phyloP scores from a whole-genome alignment of 2,888 invertebrate genomes.

The Taenaris catops region DNA sequence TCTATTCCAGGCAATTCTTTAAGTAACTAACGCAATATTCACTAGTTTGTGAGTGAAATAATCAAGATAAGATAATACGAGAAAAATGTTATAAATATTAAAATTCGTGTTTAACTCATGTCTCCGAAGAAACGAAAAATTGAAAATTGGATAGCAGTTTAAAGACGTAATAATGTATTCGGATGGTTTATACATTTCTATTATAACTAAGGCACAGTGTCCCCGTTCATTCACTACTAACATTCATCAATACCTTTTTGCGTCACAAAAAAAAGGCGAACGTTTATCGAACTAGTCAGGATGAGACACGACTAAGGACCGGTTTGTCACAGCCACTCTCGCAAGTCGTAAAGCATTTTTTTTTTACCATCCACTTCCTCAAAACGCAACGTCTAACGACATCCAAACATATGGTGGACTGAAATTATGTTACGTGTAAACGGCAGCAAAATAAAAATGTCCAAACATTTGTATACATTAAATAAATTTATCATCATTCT shows the following conservation, averaged over 20 bases:
- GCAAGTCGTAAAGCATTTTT: slow-evolving; percentile 74
- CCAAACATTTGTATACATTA: slow-evolving; percentile 80
- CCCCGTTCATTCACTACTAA: slow-evolving; percentile 33
- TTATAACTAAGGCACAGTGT: slow-evolving; percentile 38
- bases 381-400: slow-evolving; percentile 50
- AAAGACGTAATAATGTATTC: slow-evolving; percentile 1
- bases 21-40: no score
- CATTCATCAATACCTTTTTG: slow-evolving; percentile 48
- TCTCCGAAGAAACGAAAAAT: no score
- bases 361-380: slow-evolving; percentile 60
- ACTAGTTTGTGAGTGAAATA: no score
- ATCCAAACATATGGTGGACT: slow-evolving; percentile 75
- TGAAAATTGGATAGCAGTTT: background rate
- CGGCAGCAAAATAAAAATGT: slow-evolving; percentile 78
- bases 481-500: slow-evolving; percentile 78
- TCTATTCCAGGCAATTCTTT: no score
- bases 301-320: slow-evolving; percentile 47
- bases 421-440: slow-evolving; percentile 75
- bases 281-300: slow-evolving; percentile 40
- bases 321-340: slow-evolving; percentile 65
- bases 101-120: no score
- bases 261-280: slow-evolving; percentile 37
- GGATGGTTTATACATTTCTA: slow-evolving; percentile 1
- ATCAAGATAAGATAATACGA: no score
- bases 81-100: no score